Conservation (phyloP, 2,113 vertebrate genomes). For the Malaclemys terrapin region DNA sequence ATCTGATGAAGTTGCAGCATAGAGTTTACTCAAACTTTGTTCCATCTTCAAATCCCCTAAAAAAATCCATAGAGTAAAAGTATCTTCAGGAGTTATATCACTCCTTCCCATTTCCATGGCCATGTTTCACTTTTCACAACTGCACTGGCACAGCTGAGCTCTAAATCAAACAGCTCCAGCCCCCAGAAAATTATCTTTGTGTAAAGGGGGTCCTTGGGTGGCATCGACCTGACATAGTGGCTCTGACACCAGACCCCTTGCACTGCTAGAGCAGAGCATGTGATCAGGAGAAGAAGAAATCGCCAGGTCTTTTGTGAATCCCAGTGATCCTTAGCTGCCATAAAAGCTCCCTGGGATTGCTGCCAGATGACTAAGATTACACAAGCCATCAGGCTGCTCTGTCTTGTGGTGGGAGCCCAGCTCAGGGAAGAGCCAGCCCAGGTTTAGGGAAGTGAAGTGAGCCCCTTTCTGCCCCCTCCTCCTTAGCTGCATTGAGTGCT, state of each 20-base stretch:
- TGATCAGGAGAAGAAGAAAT: not conserved
- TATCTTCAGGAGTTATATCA: not conserved
- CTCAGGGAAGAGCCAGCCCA: not conserved
- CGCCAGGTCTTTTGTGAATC: not conserved
- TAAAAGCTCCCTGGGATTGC: not conserved
- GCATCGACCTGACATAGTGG: accelerated
- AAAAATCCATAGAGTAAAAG: not conserved
- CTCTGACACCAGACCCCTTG: not conserved
- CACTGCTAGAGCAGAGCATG: not conserved
- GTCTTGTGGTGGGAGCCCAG: not conserved
- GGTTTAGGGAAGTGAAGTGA: not conserved
- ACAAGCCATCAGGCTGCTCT: not conserved
- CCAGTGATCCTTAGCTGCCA: not conserved
- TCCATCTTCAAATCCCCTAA: not conserved
- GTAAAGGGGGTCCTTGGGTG: not conserved
- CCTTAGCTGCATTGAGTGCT: no score
- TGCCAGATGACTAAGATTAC: not conserved
- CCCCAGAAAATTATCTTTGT: not conserved
- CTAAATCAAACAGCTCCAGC: not conserved
- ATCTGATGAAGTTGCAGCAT: not conserved
- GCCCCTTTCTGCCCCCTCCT: no score
- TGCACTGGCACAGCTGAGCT: not conserved
- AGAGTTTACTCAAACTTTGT: not conserved
- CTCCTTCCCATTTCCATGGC: not conserved
- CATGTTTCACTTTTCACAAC: not conserved